Conservation (phyloP, 2,113 vertebrate genomes). For the Chamaetylas fuelleborni region DNA sequence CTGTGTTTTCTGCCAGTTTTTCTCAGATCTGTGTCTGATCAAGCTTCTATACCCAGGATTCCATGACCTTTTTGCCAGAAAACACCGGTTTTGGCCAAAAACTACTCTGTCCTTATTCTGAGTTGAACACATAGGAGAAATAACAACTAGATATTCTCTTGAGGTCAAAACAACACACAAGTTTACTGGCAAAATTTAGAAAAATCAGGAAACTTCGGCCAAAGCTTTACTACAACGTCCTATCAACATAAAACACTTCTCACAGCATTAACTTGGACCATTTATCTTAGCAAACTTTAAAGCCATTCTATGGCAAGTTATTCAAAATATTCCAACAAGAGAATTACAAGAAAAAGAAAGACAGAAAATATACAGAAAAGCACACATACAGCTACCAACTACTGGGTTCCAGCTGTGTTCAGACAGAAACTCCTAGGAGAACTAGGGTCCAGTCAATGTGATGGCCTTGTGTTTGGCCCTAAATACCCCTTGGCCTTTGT, state of each 20-base stretch:
- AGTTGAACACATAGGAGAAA: fast-evolving
- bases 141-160: background rate
- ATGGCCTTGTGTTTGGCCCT: background rate
- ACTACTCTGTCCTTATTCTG: background rate
- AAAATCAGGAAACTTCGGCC: background rate
- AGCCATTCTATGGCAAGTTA: fast-evolving
- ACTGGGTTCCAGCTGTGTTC: background rate
- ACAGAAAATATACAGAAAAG: background rate
- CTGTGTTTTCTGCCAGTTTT: background rate
- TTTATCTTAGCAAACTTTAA: background rate
- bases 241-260: background rate
- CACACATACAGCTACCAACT: background rate
- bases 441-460: background rate
- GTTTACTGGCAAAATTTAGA: background rate
- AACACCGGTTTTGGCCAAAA: fast-evolving
- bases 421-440: background rate
- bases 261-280: background rate
- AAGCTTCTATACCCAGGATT: background rate
- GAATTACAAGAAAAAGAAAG: background rate
- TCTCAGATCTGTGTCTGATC: background rate
- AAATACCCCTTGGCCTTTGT: background rate
- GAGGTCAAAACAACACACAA: background rate
- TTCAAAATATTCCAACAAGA: background rate
- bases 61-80: background rate
- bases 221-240: background rate